These are phyloP conservation scores for Leptatherina wallacei DNA, from an alignment of 2,797 vertebrate species.

Conservation along the genomic window DNA sequence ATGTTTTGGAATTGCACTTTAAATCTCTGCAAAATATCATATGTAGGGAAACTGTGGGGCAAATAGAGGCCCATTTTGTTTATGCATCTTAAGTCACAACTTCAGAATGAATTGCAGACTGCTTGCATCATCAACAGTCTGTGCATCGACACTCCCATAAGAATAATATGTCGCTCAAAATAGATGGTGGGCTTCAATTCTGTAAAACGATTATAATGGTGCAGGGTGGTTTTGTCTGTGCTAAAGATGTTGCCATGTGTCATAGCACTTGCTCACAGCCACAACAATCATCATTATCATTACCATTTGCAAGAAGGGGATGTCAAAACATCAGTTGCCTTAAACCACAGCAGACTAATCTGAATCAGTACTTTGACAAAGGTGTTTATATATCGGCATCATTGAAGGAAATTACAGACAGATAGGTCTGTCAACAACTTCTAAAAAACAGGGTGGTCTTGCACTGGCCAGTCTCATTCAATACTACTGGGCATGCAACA, in stretches of 20 bases:
- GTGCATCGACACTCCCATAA: conserved; percentile 57
- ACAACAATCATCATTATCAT: conserved; percentile 19
- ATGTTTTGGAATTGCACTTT: background rate
- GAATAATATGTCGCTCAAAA: conserved; percentile 67
- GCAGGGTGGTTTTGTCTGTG: conserved; percentile 37
- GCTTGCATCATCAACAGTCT: conserved; percentile 76
- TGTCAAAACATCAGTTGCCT: conserved; percentile 39
- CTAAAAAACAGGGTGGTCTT: too few species aligned
- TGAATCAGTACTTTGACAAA: too few species aligned
- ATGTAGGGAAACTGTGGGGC: conserved; percentile 13
- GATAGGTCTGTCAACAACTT: too few species aligned
- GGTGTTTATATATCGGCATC: too few species aligned
- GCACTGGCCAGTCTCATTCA: too few species aligned
- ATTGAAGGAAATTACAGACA: too few species aligned
- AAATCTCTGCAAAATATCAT: background rate
- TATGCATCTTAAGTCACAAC: conserved; percentile 35
- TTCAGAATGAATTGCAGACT: conserved; percentile 63
- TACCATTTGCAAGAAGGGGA: conserved; percentile 23
- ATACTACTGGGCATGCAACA: too few species aligned
- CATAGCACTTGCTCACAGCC: conserved; percentile 9
- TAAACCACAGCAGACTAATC: conserved; percentile 7
- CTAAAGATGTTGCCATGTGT: conserved; percentile 36
- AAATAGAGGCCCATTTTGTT: conserved; percentile 36
- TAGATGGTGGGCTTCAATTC: conserved; percentile 60
- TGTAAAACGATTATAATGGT: conserved; percentile 5